Evolutionary conservation across 2,888 invertebrate species (phyloP), one percentile per base, ranked within the genome.

Genomic region (Schizotus pectinicornis): DNA sequence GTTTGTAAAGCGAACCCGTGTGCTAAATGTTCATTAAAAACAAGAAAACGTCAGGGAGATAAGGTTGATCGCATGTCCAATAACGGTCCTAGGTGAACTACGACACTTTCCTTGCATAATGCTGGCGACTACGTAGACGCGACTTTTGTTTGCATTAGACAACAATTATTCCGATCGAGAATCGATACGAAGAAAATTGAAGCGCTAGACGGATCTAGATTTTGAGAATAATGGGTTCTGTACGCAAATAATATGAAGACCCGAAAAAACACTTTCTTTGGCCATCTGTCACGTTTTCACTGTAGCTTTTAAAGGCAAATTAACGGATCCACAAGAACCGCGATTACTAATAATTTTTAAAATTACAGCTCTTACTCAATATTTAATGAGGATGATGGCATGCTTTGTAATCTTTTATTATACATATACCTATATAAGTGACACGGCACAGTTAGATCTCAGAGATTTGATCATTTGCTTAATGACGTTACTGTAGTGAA

Each of bases 281-380:
- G 50, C 66, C 70, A 70, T 67, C 70, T 70, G 70, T 64, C 59
- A 61, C 48, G 62, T 68, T 69, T 70, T 70, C 68, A 62, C 69
- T 58, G 62, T 61, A 61, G 43, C 22, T 58, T 64, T 67, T 48
- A n/a, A n/a, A n/a, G 48, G 61, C 58, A 61, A 64, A 47, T 59
- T 55, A 49, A 48, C 36, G 33, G 12, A 30, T 38, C 30, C 11
- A 38, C 9, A 30, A 49, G 38, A 22, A 22, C 22, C 22, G 5
- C 22, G 22, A 22, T 22, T 22, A 22, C 5, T 5, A 22, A 22
- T 22, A 22, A 22, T 22, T 22, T 22, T 22, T 5, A 5, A 3
- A 22, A 22, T 22, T 22, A 22, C 22, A 22, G 22, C 22, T 2
- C 2, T 22, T 22, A 22, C 5, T 22, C 22, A 22, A 22, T 22